A percentile compares a stretch with the other conserved stretches of the same genome.
These are phyloP conservation scores for Latrodectus elegans DNA, from an alignment of 2,888 invertebrate species.

Conservation along the genomic window DNA sequence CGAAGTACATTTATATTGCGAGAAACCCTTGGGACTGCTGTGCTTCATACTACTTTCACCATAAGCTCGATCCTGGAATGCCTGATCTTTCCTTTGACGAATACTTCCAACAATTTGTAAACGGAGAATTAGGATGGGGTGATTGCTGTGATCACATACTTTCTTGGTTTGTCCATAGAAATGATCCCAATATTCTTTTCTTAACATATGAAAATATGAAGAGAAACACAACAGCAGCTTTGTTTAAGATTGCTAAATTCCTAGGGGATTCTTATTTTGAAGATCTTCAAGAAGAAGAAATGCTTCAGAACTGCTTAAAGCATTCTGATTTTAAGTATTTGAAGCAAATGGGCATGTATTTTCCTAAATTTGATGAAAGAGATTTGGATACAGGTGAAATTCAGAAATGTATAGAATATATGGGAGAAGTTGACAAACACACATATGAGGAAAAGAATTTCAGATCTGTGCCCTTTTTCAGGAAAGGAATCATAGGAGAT, in stretches of 20 bases:
- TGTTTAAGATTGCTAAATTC: constrained; percentile 71
- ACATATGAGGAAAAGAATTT: not conserved
- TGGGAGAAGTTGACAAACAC: constrained; percentile 14
- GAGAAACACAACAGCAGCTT: constrained; percentile 66
- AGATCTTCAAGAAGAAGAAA: constrained; percentile 39
- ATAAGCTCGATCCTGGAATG: constrained; percentile 8
- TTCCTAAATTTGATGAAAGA: constrained; percentile 5
- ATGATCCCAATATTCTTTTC: constrained; percentile 74
- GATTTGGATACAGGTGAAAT: not conserved
- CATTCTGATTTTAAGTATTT: constrained; percentile 65
- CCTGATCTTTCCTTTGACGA: constrained; percentile 72
- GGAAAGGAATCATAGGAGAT: constrained; percentile 75
- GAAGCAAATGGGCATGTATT: constrained; percentile 48
- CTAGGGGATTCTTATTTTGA: constrained; percentile 63
- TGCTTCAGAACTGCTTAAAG: constrained; percentile 58
- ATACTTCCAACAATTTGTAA: constrained; percentile 74
- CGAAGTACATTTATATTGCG: constrained; percentile 74
- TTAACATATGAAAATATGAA: constrained; percentile 76
- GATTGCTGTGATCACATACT: constrained; percentile 69
- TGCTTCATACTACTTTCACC: constrained; percentile 76
- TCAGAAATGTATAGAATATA: not conserved
- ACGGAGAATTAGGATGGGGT: constrained; percentile 73
- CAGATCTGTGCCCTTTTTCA: constrained; percentile 55
- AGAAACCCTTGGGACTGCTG: constrained; percentile 76
- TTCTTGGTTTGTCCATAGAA: constrained; percentile 68